Percentiles rank a stretch among this genome's conserved stretches.
Evolutionary conservation across 2,888 invertebrate genomes (phyloP).

Genomic region (Parochlus steinenii): DNA sequence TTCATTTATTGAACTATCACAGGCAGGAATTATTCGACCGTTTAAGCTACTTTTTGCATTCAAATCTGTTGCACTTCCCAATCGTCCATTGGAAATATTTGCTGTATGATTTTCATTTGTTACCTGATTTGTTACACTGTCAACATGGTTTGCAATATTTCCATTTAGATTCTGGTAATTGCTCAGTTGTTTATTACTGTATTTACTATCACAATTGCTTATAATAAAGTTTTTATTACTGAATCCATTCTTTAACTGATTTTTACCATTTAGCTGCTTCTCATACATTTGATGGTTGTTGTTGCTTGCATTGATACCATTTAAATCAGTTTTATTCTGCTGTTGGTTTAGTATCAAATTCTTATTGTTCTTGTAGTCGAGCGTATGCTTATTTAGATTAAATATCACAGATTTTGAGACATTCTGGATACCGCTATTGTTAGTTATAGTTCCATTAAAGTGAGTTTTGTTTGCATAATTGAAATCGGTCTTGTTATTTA

Average conservation of each 20-base stretch:
- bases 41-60: no score
- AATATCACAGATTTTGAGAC: constrained; percentile 7
- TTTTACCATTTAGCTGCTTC: constrained; percentile 6
- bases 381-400: constrained; percentile 4
- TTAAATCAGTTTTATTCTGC: constrained; percentile 2
- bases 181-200: constrained; percentile 2
- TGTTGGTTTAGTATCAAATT: constrained; percentile 6
- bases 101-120: constrained; percentile 3
- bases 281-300: constrained; percentile 21
- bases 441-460: not conserved
- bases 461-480: constrained; percentile 9
- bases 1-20: no score
- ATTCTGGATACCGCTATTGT: constrained; percentile 1
- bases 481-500: constrained; percentile 5
- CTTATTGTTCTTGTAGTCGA: constrained; percentile 10
- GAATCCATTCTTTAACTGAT: constrained; percentile 8
- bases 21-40: no score
- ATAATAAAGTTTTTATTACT: constrained; percentile 4
- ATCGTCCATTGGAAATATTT: not conserved
- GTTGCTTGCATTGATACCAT: not conserved
- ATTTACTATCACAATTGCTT: constrained; percentile 3
- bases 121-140: not conserved
- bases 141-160: no score
- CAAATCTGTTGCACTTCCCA: not conserved
- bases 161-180: constrained; percentile 5